Evolutionary conservation across 2,888 invertebrate genomes (phyloP).

Genomic region (Theretra japonica): DNA sequence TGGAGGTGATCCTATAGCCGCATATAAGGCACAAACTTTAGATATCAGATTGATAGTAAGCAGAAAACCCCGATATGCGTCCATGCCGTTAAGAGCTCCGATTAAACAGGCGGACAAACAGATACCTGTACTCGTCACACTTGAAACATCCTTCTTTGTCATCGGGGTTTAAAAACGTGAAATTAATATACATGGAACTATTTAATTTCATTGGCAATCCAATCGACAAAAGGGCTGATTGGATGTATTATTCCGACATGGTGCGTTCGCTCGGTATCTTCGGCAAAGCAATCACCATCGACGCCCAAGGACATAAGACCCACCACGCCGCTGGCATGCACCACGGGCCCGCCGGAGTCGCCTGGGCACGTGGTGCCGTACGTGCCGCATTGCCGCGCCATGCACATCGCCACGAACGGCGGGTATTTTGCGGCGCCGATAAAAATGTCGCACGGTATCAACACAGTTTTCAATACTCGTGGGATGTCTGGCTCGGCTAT

Average conservation of each 20-base stretch:
- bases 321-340: not conserved
- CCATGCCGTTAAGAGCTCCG: no score
- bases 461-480: not conserved
- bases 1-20: no score
- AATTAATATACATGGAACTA: not conserved
- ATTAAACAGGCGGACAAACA: no score
- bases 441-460: not conserved
- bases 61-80: not conserved
- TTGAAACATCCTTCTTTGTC: no score
- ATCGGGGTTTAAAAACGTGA: not conserved
- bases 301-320: not conserved
- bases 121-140: no score
- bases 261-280: not conserved
- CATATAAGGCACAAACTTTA: no score
- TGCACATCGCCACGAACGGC: conserved; percentile 2
- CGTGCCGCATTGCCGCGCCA: conserved; percentile 1
- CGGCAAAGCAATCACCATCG: not conserved
- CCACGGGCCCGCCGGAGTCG: not conserved
- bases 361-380: not conserved
- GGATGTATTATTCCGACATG: conserved; percentile 8
- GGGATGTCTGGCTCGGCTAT: not conserved
- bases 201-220: not conserved
- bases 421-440: no score
- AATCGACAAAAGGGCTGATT: not conserved
- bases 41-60: no score